Evolutionary conservation across 2,797 vertebrate genomes (phyloP).

Genomic region (Acipenser transmontanus): DNA sequence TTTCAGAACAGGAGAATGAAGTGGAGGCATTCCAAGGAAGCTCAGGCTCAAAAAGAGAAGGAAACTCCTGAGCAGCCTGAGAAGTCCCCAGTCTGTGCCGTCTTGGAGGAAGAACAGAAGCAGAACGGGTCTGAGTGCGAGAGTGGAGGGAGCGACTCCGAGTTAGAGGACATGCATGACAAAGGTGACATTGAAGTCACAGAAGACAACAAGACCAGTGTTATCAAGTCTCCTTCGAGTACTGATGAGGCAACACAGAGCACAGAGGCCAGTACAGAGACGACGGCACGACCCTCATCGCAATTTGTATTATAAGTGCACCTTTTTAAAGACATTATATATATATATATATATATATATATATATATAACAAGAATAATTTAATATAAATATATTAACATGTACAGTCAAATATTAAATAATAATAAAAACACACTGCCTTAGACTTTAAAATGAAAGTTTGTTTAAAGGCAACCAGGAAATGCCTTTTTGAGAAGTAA

Average conservation of each 20-base stretch:
- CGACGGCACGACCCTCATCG: conserved; percentile 23
- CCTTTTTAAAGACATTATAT: background rate
- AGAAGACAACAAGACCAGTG: conserved; percentile 64
- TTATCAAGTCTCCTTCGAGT: conserved; percentile 59
- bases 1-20: conserved; percentile 94
- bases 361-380: conserved; percentile 7
- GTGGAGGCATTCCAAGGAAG: conserved; percentile 96
- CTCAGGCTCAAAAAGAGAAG: conserved; percentile 93
- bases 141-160: conserved; percentile 82
- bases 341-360: no score
- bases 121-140: conserved; percentile 77
- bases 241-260: conserved; percentile 33
- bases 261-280: conserved; percentile 35
- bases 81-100: conserved; percentile 34
- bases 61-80: conserved; percentile 73
- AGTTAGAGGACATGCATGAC: conserved; percentile 73
- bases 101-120: conserved; percentile 55
- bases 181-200: conserved; percentile 65
- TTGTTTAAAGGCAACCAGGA: no score
- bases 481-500: no score
- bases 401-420: background rate
- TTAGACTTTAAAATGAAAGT: no score
- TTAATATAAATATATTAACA: conserved; percentile 19
- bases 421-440: no score
- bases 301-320: conserved; percentile 47